phyloP scores from a whole-genome alignment of 2,888 invertebrate species.

The Drosophila atroscutellata region DNA sequence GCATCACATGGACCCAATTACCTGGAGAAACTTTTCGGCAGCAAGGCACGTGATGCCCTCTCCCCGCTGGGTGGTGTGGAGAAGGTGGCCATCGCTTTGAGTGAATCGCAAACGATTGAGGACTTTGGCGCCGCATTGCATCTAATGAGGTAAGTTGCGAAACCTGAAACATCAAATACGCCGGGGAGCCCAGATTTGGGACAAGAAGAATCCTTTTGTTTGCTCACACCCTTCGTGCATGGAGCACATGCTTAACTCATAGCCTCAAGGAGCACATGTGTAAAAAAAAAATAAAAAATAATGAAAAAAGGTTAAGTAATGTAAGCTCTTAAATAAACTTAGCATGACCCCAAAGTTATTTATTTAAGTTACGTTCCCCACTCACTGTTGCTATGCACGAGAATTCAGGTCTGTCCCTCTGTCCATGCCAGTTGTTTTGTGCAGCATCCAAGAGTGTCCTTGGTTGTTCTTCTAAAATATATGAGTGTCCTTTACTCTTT shows the following conservation, averaged over 20 bases:
- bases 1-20: slow-evolving; percentile 98
- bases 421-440: slow-evolving; percentile 11
- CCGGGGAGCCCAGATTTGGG: slow-evolving; percentile 10
- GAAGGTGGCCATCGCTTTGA: slow-evolving; percentile 96
- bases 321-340: slow-evolving; percentile 71
- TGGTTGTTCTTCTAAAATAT: slow-evolving; percentile 53
- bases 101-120: slow-evolving; percentile 97
- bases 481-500: slow-evolving; percentile 26
- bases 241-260: slow-evolving; percentile 49
- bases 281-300: neutral
- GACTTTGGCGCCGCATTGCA: slow-evolving; percentile 89
- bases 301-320: slow-evolving; percentile 64
- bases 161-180: neutral
- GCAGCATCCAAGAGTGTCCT: slow-evolving; percentile 48
- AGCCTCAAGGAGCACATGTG: slow-evolving; percentile 36
- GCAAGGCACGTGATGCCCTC: slow-evolving; percentile 96
- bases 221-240: slow-evolving; percentile 14
- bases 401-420: slow-evolving; percentile 6
- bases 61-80: slow-evolving; percentile 97
- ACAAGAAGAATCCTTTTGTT: slow-evolving; percentile 23
- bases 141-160: slow-evolving; percentile 84
- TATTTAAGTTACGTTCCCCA: slow-evolving; percentile 19
- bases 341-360: slow-evolving; percentile 53
- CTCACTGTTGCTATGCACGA: neutral
- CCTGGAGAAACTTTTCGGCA: slow-evolving; percentile 97